A percentile compares a stretch with the other conserved stretches of the same genome.
phyloP scores from a whole-genome alignment of 2,888 invertebrate genomes.

The Napeogenes inachia region DNA sequence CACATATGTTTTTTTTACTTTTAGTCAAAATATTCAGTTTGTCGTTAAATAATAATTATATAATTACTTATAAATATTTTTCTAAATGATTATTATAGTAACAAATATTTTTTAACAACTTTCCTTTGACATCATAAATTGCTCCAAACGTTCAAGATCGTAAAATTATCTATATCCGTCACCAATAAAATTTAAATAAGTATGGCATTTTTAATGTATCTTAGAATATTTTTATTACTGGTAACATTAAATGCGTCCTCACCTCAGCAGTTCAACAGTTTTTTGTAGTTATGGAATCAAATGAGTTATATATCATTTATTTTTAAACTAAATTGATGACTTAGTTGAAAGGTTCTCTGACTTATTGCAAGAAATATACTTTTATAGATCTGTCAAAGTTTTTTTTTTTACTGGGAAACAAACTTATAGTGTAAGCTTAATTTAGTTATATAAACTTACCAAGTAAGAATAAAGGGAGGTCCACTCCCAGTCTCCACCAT shows the following conservation, averaged over 20 bases:
- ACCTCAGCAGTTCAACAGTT: background rate
- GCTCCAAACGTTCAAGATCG: background rate
- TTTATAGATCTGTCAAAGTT: too few relatives aligned
- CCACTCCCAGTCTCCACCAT: constrained; percentile 51
- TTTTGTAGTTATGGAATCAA: background rate
- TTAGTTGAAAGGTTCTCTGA: constrained; percentile 1
- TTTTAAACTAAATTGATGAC: constrained; percentile 12
- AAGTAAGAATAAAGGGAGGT: constrained; percentile 50
- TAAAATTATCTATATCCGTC: background rate
- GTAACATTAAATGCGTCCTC: constrained; percentile 9
- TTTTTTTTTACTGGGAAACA: too few relatives aligned
- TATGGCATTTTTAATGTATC: constrained; percentile 9
- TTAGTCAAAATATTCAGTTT: constrained; percentile 11
- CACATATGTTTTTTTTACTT: constrained; percentile 26
- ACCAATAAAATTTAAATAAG: background rate
- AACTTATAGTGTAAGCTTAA: background rate
- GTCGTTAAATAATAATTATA: constrained; percentile 5
- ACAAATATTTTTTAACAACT: background rate
- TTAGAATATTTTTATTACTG: constrained; percentile 10
- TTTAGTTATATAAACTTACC: constrained; percentile 43
- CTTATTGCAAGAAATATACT: too few relatives aligned
- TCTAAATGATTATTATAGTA: background rate
- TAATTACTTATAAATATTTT: background rate
- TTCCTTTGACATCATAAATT: background rate
- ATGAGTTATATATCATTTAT: background rate